phyloP scores from a whole-genome alignment of 2,797 vertebrate species.

The Lateolabrax maculatus region DNA sequence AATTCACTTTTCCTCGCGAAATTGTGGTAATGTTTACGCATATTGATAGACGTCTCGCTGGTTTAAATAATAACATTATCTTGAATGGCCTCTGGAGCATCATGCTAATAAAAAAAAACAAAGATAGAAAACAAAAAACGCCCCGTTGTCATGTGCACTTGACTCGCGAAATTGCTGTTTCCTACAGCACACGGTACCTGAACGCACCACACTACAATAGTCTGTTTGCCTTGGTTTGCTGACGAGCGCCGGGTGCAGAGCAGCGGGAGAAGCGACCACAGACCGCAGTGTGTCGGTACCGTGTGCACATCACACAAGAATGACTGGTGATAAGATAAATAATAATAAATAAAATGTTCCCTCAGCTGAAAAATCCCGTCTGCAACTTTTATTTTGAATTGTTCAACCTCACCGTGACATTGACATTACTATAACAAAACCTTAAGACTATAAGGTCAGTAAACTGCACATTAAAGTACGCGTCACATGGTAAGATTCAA shows the following conservation, averaged over 20 bases:
- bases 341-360: background rate
- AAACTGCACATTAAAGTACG: no score
- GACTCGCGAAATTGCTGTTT: accelerated
- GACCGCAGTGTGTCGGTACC: background rate
- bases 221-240: constrained; percentile 32
- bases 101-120: no score
- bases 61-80: accelerated
- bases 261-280: accelerated
- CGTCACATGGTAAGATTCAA: background rate
- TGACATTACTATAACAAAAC: no score
- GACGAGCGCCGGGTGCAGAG: constrained; percentile 58
- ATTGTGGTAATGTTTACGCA: no score
- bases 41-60: background rate
- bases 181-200: constrained; percentile 21
- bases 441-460: background rate
- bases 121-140: accelerated
- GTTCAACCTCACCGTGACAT: background rate
- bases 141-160: background rate
- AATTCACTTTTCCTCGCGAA: background rate
- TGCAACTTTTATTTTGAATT: background rate
- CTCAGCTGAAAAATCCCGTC: background rate
- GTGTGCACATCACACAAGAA: constrained; percentile 66
- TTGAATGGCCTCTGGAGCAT: accelerated
- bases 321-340: background rate
- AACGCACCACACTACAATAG: constrained; percentile 53